Conservation (phyloP, 2,888 invertebrate genomes). For the Lasioglossum villosulum region DNA sequence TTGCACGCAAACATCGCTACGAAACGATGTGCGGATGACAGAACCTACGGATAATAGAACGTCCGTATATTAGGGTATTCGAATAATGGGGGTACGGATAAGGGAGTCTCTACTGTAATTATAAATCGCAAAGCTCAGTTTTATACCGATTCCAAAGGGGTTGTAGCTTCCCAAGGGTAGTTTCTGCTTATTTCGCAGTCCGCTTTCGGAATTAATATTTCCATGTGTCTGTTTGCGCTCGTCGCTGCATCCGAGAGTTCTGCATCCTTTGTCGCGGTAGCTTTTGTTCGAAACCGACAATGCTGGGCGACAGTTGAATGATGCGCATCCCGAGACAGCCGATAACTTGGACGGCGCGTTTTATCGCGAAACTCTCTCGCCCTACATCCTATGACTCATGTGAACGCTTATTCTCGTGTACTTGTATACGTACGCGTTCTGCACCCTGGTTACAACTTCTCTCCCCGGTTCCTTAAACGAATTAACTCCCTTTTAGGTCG, state of each 20-base stretch:
- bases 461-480: constrained; percentile 62
- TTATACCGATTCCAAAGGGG: neutral
- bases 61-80: too few relatives aligned
- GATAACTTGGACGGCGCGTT: constrained; percentile 50
- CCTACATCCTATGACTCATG: constrained; percentile 67
- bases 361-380: constrained; percentile 57
- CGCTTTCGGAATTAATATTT: neutral
- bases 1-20: too few relatives aligned
- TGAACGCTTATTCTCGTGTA: constrained; percentile 1
- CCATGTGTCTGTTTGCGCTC: neutral
- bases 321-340: constrained; percentile 14
- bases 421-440: neutral
- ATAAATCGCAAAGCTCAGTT: neutral
- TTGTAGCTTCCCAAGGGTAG: neutral
- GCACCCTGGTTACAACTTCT: constrained; percentile 31
- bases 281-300: neutral
- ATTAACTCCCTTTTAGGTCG: constrained; percentile 69
- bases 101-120: too few relatives aligned
- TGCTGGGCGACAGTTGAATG: constrained; percentile 21
- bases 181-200: neutral
- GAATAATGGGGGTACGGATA: too few relatives aligned
- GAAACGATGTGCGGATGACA: too few relatives aligned
- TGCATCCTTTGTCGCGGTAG: neutral
- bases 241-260: neutral
- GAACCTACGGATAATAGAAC: too few relatives aligned